Evolutionary conservation across 2,888 invertebrate genomes (phyloP), one percentile per base, ranked within the genome.

Genomic region (Tachina grossa): DNA sequence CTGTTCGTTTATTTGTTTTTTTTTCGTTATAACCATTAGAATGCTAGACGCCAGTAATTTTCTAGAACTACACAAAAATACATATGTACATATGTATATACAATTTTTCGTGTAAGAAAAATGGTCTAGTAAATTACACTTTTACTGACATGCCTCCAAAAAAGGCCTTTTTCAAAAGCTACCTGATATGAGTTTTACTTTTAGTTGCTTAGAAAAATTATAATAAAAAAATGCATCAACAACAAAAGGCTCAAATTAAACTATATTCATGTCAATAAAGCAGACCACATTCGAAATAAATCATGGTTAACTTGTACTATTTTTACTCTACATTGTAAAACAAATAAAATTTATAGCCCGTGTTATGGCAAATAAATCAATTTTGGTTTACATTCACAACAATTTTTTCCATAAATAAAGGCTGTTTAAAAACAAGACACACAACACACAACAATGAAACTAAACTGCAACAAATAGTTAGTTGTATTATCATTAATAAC

Each of bases 31-130:
- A 68, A 47, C 55, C 51, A 39, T 55, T 63, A 63, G 14, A 53
- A 39, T n/a, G 14, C 14, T 61, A 63, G 78, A 71, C 53, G 59
- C 43, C 45, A 69, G 45, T n/a, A 1, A 57, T 63, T 66, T 39
- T 39, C 8, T 31, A 14, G 0, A 22, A 39, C 31, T 31, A 5
- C 31, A 31, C 31, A 22, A 22, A 31, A 2, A 31, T 31, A 31
- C 31, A 31, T 31, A 31, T 4, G 4, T 22, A 22, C 2, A 2
- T 22, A 19, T 8, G 10, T 41, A 10, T 39, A 14, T 14, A 10
- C 1, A 55, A 55, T 5, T 1, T 22, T 19, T 45, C 4, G 10
- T 41, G 9, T 63, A 45, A 13, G 11, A 59, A 45, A 49, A 49
- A 65, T 47, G 31, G n/a, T 10, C 9, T 61, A 59, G 13, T 47